These are phyloP conservation scores for Emmelina monodactyla DNA, from an alignment of 2,888 invertebrate species.

Conservation along the genomic window DNA sequence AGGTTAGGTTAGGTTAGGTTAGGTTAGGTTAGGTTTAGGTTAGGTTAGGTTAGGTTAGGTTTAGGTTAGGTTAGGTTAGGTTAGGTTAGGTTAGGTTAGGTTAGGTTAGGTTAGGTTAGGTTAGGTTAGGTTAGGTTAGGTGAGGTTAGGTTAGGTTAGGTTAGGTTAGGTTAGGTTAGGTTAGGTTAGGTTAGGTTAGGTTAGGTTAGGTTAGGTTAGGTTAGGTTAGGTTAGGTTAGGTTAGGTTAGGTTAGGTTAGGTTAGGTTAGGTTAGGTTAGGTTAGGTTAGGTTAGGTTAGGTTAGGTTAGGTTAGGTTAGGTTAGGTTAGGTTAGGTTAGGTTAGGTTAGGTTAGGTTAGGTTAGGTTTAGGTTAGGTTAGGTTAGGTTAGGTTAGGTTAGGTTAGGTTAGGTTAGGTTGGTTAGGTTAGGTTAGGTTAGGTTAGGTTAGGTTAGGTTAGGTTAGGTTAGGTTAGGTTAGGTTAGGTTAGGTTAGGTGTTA, in stretches of 20 bases:
- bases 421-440: conserved; percentile 5
- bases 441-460: conserved; percentile 5
- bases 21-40: conserved; percentile 9
- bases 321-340: conserved; percentile 6
- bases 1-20: conserved; percentile 7
- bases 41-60: conserved; percentile 14
- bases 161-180: conserved; percentile 6
- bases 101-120: conserved; percentile 9
- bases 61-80: conserved; percentile 9
- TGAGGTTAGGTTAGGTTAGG: conserved; percentile 8
- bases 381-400: conserved; percentile 3
- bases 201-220: conserved; percentile 9
- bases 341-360: conserved; percentile 5
- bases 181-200: conserved; percentile 5
- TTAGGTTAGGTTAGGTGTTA: conserved; percentile 8
- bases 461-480: conserved; percentile 5
- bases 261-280: conserved; percentile 10
- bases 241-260: conserved; percentile 10
- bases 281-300: conserved; percentile 10
- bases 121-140: conserved; percentile 11
- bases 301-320: conserved; percentile 7
- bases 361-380: conserved; percentile 12
- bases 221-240: conserved; percentile 10
- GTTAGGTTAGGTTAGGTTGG: conserved; percentile 9
- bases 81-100: conserved; percentile 9